These are phyloP conservation scores for Diabrotica balteata DNA, from an alignment of 2,888 invertebrate species.

Conservation along the genomic window DNA sequence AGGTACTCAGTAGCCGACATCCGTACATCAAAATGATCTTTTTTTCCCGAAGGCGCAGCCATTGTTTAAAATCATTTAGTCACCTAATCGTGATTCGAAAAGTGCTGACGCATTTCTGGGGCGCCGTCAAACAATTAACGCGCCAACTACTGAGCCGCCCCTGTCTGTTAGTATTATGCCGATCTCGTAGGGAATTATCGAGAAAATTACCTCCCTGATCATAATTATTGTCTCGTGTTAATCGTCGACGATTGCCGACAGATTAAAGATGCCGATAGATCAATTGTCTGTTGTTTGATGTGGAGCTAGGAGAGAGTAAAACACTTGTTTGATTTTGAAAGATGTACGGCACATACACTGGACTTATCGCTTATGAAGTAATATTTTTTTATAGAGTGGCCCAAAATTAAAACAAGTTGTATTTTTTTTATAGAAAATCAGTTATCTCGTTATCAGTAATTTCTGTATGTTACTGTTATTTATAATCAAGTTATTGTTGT, in stretches of 20 bases:
- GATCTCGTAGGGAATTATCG: conserved; percentile 39
- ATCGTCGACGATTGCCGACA: conserved; percentile 22
- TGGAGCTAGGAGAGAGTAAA: not conserved
- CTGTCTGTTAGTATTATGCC: conserved; percentile 44
- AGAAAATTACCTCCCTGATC: conserved; percentile 42
- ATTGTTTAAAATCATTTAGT: conserved; percentile 59
- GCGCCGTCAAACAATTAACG: conserved; percentile 60
- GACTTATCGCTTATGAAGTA: too few relatives aligned
- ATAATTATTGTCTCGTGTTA: conserved; percentile 34
- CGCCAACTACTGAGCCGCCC: conserved; percentile 44
- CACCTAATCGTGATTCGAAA: conserved; percentile 58
- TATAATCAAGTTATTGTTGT: too few relatives aligned
- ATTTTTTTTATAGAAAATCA: too few relatives aligned
- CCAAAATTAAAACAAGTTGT: too few relatives aligned
- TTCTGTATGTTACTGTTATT: too few relatives aligned
- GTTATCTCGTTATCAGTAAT: too few relatives aligned
- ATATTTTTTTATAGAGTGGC: too few relatives aligned
- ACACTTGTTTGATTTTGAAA: not conserved
- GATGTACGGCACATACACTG: not conserved
- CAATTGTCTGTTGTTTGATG: conserved; percentile 22
- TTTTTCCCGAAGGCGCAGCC: conserved; percentile 8
- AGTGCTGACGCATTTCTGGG: conserved; percentile 58
- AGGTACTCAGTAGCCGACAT: conserved; percentile 1
- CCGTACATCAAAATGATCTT: not conserved
- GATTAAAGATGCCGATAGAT: conserved; percentile 30